Base-by-base conservation (phyloP, 2,888 invertebrate genomes). In the Crepidodera aurea region DNA sequence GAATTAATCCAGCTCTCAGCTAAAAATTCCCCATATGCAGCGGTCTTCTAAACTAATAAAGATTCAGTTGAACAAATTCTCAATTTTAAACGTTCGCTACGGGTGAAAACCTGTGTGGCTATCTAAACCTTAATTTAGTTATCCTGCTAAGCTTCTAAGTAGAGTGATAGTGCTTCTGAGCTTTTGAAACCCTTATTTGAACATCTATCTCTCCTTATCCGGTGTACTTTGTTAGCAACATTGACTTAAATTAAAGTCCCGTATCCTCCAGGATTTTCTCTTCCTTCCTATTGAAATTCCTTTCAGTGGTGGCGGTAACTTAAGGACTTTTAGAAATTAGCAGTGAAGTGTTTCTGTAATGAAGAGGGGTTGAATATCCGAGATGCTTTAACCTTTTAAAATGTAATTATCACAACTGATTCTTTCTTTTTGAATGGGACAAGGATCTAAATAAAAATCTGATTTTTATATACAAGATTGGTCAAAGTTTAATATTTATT, bases 111-210 rank as follows among this genome's bases (percentile, higher is more conserved):
- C 56, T 59, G 60, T 51, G 60, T 62, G 66, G 68, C 66, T 57
- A 61, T 62, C 59, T 58, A 42, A 50, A 60, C 62, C 67, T 64
- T 70, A 69, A 72, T 73, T 72, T 71, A 68, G 65, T 69, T 65
- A 66, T 64, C 58, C 57, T 19, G 37, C 59, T 66, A 65, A 70
- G 60, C 64, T 60, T 25, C 44, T 69, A 68, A 71, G 71, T 63
- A 70, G 67, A 67, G 71, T 68, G 68, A 67, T 69, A 67, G 68
- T 72, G 66, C 59, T 58, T 63, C 68, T 71, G 67, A 72, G 69
- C 72, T 70, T 72, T 72, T 71, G 64, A 70, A 73, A 71, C 65
- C 72, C 66, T 66, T 69, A 71, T 70, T 72, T 67, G 67, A 71
- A 68, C 71, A 70, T 70, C 69, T 71, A 68, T 73, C 70, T 70